These are phyloP conservation scores for Cylindroiulus punctatus DNA, from an alignment of 2,888 invertebrate genomes.

Conservation along the genomic window DNA sequence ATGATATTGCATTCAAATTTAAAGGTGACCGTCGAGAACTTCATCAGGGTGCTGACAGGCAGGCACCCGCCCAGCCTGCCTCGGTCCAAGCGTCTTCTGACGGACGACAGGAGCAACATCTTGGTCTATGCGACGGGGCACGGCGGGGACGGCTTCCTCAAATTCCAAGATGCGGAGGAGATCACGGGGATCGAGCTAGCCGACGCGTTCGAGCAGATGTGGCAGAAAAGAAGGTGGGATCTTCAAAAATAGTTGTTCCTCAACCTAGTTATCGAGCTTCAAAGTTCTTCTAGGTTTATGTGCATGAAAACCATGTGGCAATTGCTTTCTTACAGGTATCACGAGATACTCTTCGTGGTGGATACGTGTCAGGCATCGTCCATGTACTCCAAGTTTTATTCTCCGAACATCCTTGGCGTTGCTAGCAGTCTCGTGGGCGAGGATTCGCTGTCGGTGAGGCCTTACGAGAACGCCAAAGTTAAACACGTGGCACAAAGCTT, in stretches of 20 bases:
- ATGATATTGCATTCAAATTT: too few species aligned
- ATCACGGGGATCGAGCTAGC: slow-evolving; percentile 98
- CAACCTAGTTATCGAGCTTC: too few species aligned
- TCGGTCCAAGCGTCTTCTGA: slow-evolving; percentile 90
- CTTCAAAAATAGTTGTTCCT: too few species aligned
- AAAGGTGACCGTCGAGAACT: slow-evolving; percentile 97
- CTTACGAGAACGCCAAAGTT: too few species aligned
- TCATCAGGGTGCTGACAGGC: slow-evolving; percentile 94
- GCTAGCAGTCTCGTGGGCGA: slow-evolving; percentile 98
- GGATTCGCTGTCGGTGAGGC: slow-evolving; percentile 93
- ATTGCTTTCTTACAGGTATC: slow-evolving; percentile 77
- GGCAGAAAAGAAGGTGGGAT: slow-evolving; percentile 92
- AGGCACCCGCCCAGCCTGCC: slow-evolving; percentile 92
- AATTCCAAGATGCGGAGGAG: slow-evolving; percentile 99
- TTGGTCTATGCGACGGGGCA: slow-evolving; percentile 94
- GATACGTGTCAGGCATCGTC: slow-evolving; percentile 99
- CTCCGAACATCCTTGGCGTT: slow-evolving; percentile 96
- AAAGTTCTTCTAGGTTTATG: slow-evolving; percentile 43
- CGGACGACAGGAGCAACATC: slow-evolving; percentile 97
- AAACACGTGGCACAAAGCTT: too few species aligned
- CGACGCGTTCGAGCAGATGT: slow-evolving; percentile 99
- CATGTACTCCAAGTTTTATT: slow-evolving; percentile 97
- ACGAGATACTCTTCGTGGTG: slow-evolving; percentile 97
- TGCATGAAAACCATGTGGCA: slow-evolving; percentile 46
- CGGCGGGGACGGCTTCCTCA: slow-evolving; percentile 98